Percentiles rank a stretch among this genome's conserved stretches.
phyloP scores from a whole-genome alignment of 2,113 vertebrate genomes.

The Eupsittula cactorum region DNA sequence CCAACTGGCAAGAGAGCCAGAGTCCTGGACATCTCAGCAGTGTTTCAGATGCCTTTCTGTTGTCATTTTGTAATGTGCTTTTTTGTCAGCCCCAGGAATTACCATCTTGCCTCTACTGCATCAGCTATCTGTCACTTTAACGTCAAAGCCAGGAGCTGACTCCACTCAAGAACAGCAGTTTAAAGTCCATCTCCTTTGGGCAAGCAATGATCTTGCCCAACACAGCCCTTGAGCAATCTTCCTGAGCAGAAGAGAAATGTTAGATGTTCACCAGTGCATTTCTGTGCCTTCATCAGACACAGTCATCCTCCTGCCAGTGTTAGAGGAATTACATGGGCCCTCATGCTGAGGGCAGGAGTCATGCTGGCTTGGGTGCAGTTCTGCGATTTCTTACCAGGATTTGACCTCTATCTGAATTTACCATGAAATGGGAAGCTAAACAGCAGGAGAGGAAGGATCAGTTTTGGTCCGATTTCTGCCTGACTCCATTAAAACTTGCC shows the following conservation, averaged over 20 bases:
- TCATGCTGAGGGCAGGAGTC: background rate
- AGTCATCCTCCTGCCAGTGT: background rate
- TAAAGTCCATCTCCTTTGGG: background rate
- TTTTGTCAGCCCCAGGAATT: background rate
- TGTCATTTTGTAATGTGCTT: background rate
- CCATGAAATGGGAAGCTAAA: background rate
- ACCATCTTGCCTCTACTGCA: background rate
- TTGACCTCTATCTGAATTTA: background rate
- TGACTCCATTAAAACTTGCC: background rate
- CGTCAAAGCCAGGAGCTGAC: background rate
- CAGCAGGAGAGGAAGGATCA: background rate
- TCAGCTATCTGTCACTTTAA: background rate
- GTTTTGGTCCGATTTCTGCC: background rate
- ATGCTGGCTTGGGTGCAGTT: background rate
- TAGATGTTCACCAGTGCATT: background rate
- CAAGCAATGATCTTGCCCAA: rapidly evolving
- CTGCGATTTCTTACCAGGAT: background rate
- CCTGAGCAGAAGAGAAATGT: background rate
- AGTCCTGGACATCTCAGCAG: background rate
- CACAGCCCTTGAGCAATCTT: background rate
- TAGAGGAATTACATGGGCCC: rapidly evolving
- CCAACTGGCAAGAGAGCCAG: background rate
- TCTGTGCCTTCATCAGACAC: background rate
- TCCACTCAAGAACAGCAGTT: background rate
- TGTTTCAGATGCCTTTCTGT: background rate